Evolutionary conservation across 2,797 vertebrate species (phyloP).

Genomic region (Lateolabrax maculatus): DNA sequence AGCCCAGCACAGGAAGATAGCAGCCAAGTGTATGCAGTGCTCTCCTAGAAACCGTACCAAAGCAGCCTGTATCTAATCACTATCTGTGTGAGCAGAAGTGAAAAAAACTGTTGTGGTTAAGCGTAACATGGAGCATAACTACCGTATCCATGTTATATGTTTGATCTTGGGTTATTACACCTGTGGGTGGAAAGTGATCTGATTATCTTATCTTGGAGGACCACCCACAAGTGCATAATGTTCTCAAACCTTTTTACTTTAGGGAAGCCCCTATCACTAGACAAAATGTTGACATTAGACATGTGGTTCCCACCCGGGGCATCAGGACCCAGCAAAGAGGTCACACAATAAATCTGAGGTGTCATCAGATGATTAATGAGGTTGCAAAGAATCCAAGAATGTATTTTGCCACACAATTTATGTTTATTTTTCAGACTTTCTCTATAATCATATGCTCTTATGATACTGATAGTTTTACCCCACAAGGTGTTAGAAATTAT

Average conservation of each 20-base stretch:
- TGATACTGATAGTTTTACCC: not conserved
- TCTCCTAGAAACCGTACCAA: constrained; percentile 27
- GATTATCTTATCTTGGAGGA: constrained; percentile 45
- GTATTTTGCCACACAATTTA: not conserved
- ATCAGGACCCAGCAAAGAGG: too few species aligned
- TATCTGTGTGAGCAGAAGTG: constrained; percentile 41
- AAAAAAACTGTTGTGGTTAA: not conserved
- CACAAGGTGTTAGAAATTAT: not conserved
- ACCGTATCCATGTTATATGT: constrained; percentile 32
- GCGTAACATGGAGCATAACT: constrained; percentile 22
- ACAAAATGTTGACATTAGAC: not conserved
- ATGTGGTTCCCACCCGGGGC: not conserved
- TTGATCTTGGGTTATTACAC: constrained; percentile 50
- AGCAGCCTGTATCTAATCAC: constrained; percentile 39
- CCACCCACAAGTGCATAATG: constrained; percentile 25
- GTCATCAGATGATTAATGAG: not conserved
- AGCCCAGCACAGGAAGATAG: constrained; percentile 30
- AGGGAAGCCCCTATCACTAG: not conserved
- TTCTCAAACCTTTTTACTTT: not conserved
- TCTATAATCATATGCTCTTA: not conserved
- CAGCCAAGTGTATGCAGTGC: constrained; percentile 11
- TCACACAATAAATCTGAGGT: constrained; percentile 7
- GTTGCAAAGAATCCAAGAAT: not conserved
- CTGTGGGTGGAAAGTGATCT: constrained; percentile 37
- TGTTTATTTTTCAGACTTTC: not conserved